phyloP scores from a whole-genome alignment of 1,140 invertebrate genomes.

The Episyrphus balteatus region DNA sequence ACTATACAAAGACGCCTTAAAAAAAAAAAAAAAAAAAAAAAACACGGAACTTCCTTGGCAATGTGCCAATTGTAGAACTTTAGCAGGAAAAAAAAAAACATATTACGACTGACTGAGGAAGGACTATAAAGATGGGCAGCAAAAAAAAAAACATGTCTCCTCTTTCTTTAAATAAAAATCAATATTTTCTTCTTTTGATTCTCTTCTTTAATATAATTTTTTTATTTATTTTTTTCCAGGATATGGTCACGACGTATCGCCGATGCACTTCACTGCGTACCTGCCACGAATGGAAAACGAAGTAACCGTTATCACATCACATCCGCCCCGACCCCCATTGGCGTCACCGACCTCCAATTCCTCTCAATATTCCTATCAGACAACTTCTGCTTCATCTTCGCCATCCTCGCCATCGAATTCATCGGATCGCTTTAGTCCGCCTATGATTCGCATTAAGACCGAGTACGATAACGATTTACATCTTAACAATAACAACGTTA shows the following conservation, averaged over 20 bases:
- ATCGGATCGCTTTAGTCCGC: slow-evolving; percentile 22
- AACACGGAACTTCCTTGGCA: too few species aligned
- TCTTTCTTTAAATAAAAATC: background rate
- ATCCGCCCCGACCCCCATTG: slow-evolving; percentile 19
- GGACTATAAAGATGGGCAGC: too few species aligned
- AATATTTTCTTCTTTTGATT: background rate
- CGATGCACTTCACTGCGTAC: slow-evolving; percentile 51
- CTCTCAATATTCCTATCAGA: slow-evolving; percentile 28
- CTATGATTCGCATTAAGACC: slow-evolving; percentile 21
- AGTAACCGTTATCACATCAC: slow-evolving; percentile 39
- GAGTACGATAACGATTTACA: slow-evolving; percentile 6
- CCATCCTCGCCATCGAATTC: slow-evolving; percentile 25
- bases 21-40: too few species aligned
- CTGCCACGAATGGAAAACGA: slow-evolving; percentile 42
- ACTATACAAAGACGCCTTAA: too few species aligned
- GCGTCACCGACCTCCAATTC: slow-evolving; percentile 21
- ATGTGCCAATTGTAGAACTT: too few species aligned
- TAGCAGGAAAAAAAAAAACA: too few species aligned
- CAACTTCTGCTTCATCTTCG: slow-evolving; percentile 30
- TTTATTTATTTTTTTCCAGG: slow-evolving; percentile 31
- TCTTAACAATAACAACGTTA: background rate
- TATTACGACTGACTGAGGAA: too few species aligned
- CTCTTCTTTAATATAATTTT: background rate
- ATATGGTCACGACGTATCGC: slow-evolving; percentile 49
- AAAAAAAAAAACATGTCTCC: too few species aligned